Evolutionary conservation across 2,113 vertebrate genomes (phyloP).

Genomic region (Cygnus atratus): DNA sequence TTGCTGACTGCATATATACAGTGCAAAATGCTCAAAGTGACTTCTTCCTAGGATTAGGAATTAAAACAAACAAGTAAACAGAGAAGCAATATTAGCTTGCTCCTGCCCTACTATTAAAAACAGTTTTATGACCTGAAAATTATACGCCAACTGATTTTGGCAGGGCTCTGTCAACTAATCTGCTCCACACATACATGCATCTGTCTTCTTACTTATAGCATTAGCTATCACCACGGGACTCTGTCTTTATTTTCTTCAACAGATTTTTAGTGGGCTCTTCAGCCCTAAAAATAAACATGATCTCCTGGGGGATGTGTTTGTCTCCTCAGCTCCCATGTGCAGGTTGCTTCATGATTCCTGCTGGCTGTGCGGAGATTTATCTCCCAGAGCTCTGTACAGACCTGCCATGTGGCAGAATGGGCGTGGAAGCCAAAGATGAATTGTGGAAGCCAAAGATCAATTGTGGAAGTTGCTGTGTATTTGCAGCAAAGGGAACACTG

Average conservation of each 20-base stretch:
- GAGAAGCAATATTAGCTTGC: constrained; percentile 1
- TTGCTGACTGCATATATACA: not conserved
- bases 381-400: not conserved
- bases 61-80: constrained; percentile 54
- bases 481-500: not conserved
- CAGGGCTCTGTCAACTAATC: constrained; percentile 15
- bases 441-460: not conserved
- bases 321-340: not conserved
- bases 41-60: constrained; percentile 39
- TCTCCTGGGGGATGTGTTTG: constrained; percentile 13
- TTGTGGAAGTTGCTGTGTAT: not conserved
- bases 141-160: not conserved
- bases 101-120: constrained; percentile 23
- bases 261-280: constrained; percentile 56
- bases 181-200: not conserved
- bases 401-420: not conserved
- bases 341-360: not conserved
- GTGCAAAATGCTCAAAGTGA: not conserved
- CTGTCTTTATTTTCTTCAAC: constrained; percentile 53
- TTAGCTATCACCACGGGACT: constrained; percentile 14
- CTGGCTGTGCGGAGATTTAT: not conserved
- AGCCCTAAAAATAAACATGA: constrained; percentile 47
- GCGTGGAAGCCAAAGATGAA: not conserved
- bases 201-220: constrained; percentile 16
- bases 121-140: constrained; percentile 52